These are phyloP conservation scores for Xenops minutus DNA, from an alignment of 2,797 vertebrate species.

Conservation along the genomic window DNA sequence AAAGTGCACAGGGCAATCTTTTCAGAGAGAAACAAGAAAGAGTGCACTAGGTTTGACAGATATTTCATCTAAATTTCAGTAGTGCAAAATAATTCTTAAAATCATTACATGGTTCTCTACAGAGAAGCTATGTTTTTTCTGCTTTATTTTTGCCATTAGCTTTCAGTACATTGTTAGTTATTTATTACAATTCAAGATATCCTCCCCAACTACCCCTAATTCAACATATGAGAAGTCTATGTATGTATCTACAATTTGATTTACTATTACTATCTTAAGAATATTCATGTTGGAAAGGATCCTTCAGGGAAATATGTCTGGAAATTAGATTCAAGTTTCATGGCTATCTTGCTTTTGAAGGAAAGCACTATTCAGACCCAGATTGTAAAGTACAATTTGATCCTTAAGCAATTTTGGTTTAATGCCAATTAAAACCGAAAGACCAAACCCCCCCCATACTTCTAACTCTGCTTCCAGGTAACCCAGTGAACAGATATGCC, in stretches of 20 bases:
- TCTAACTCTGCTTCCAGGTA: neutral
- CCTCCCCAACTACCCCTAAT: neutral
- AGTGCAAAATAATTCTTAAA: neutral
- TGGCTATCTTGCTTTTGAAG: neutral
- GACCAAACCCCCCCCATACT: neutral
- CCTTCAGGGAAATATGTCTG: neutral
- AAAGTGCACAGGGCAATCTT: neutral
- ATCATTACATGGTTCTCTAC: neutral
- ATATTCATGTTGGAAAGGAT: neutral
- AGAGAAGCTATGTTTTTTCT: neutral
- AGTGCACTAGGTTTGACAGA: neutral
- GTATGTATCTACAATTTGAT: neutral
- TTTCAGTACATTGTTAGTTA: neutral
- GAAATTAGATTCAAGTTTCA: neutral
- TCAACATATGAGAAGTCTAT: neutral
- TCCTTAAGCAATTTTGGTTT: neutral
- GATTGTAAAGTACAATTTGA: neutral
- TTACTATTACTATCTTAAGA: neutral
- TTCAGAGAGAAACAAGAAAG: neutral
- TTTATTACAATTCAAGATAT: neutral
- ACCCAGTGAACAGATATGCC: neutral
- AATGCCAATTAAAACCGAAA: neutral
- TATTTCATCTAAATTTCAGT: neutral
- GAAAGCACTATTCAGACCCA: neutral
- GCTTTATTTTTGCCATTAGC: neutral